Evolutionary conservation across 1,140 invertebrate species (phyloP), one percentile per base, ranked within the genome.

Genomic region (Gryon sp.): DNA sequence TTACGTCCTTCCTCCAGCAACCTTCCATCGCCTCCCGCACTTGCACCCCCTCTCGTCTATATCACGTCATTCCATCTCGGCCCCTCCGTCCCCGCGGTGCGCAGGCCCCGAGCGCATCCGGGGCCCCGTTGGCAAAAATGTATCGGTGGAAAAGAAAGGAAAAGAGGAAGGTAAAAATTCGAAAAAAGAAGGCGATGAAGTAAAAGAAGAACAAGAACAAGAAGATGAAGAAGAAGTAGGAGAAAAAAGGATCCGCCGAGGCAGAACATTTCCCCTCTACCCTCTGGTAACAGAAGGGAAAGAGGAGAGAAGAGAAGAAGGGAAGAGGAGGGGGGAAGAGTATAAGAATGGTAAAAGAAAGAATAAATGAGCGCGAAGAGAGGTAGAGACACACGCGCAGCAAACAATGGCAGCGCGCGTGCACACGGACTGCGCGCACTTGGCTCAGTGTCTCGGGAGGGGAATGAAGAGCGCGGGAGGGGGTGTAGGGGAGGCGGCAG

Each of bases 381-480:
- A 48, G 78, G 70, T 69, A 78, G 63, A 66, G 59, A 66, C 59
- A 77, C 76, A 87, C 82, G 84, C 81, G 83, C 57, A 53, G 84
- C 84, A 87, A 88, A 88, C 85, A 88, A 88, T 88, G 85, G 85
- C 81, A 87, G 83, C 84, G 85, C 86, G 86, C 86, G 87, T 65
- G 60, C 60, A 65, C 82, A 84, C 80, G 59, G 68, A 65, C 60
- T 41, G 36, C 45, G 45, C 34, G 74, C 55, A 63, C 73, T 70
- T 9, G 24, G 48, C 66, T n/a, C n/a, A n/a, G n/a, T n/a, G 18
- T 78, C 66, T 59, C 52, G 22, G 16, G 2, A 11, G 48, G 34
- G 32, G 32, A 11, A 18, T 1, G 11, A 24, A 24, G 12, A 26
- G 20, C 4, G 18, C 0, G 26, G 43, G 9, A 20, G 45, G 15